phyloP scores from a whole-genome alignment of 2,113 vertebrate genomes.

The Indicator maculatus region DNA sequence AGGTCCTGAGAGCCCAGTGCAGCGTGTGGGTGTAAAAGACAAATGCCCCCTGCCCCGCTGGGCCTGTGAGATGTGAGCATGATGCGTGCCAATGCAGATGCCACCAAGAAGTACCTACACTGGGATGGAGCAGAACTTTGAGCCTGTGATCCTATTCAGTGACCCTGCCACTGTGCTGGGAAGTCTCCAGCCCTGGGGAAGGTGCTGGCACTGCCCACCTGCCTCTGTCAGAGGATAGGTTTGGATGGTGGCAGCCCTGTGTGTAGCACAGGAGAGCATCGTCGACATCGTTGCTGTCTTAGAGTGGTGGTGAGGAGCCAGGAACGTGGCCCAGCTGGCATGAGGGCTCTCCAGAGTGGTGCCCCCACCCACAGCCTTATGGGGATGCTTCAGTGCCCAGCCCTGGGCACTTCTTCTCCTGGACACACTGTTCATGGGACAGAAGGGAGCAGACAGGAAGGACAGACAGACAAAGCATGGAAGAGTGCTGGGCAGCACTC shows the following conservation, averaged over 20 bases:
- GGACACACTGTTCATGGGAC: accelerated
- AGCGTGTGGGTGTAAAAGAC: neutral
- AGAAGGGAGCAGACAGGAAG: neutral
- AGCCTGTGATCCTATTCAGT: neutral
- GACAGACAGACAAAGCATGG: neutral
- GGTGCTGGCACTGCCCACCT: neutral
- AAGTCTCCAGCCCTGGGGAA: neutral
- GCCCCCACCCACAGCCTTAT: neutral
- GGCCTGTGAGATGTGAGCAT: neutral
- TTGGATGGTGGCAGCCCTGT: neutral
- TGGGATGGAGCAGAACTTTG: neutral
- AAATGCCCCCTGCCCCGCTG: too few species aligned
- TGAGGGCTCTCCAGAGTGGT: accelerated
- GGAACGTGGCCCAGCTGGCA: neutral
- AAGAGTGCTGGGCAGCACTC: neutral
- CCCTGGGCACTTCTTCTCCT: neutral
- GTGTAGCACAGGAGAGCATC: neutral
- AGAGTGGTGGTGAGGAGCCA: neutral
- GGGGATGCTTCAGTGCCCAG: neutral
- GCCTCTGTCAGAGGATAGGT: neutral
- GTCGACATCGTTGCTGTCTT: accelerated
- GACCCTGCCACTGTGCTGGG: neutral
- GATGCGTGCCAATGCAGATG: neutral
- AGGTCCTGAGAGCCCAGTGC: neutral
- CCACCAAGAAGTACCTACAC: neutral